These are phyloP conservation scores for Phymanthus crucifer DNA, from an alignment of 92 coral and sea anemone genomes.

Conservation along the genomic window DNA sequence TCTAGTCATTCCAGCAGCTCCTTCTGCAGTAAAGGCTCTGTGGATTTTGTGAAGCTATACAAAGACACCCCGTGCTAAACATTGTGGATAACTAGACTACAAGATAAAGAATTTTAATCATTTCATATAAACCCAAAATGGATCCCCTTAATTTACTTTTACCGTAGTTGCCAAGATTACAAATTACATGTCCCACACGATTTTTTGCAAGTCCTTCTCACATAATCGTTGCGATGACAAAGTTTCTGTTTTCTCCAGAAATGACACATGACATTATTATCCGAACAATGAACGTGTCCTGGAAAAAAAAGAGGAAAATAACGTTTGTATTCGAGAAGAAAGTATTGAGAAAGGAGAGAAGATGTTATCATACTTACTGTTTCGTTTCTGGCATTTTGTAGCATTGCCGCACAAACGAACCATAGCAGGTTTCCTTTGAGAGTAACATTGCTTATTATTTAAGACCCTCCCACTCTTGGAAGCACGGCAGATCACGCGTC, in stretches of 20 bases:
- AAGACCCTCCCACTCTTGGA: constrained; percentile 30
- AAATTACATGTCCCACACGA: constrained; percentile 37
- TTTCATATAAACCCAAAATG: too few relatives aligned
- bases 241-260: constrained; percentile 54
- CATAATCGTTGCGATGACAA: constrained; percentile 39
- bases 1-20: constrained; percentile 25
- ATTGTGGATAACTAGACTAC: too few relatives aligned
- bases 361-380: constrained; percentile 12
- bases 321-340: neutral
- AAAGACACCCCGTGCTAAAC: constrained; percentile 1
- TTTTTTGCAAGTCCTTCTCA: constrained; percentile 33
- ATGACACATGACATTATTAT: constrained; percentile 51
- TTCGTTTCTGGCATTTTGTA: constrained; percentile 29
- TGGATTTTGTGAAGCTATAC: constrained; percentile 1
- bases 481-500: constrained; percentile 48
- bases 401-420: constrained; percentile 22
- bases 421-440: constrained; percentile 32
- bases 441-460: constrained; percentile 14
- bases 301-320: neutral
- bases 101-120: too few relatives aligned
- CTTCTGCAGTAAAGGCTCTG: neutral
- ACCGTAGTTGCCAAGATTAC: too few relatives aligned
- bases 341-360: neutral
- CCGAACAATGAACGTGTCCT: constrained; percentile 35
- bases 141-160: neutral